A percentile compares a stretch with the other conserved stretches of the same genome.
Conservation (phyloP, 2,888 invertebrate genomes). For the Chelonus formosanus region DNA sequence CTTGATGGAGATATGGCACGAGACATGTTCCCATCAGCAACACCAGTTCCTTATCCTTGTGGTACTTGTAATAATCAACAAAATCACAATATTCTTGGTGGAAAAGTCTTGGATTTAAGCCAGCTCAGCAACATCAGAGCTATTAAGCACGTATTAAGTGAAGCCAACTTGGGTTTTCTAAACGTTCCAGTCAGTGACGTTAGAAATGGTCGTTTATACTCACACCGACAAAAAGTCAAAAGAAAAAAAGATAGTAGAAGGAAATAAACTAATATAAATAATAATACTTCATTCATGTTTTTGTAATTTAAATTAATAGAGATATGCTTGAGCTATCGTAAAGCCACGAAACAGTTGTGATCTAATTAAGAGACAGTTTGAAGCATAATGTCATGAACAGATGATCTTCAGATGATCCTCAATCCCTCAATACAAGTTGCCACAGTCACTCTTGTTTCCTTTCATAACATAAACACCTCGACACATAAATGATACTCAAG, state of each 20-base stretch:
- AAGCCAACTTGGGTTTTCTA: constrained; percentile 53
- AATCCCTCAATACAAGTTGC: too few relatives aligned
- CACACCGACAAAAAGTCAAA: constrained; percentile 36
- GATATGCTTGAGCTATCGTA: constrained; percentile 32
- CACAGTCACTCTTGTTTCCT: too few relatives aligned
- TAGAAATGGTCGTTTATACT: constrained; percentile 22
- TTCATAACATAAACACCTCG: too few relatives aligned
- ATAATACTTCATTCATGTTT: background rate
- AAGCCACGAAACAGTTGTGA: constrained; percentile 6
- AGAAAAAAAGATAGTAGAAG: constrained; percentile 30
- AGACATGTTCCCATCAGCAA: constrained; percentile 71
- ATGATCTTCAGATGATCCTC: background rate
- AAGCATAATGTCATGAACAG: too few relatives aligned
- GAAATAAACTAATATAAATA: background rate
- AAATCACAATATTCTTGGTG: constrained; percentile 36
- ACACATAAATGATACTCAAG: background rate
- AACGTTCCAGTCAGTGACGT: constrained; percentile 49
- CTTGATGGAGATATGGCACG: constrained; percentile 61
- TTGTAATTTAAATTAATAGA: background rate
- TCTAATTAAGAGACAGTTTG: too few relatives aligned
- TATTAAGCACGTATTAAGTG: constrained; percentile 47
- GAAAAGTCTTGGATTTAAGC: constrained; percentile 45
- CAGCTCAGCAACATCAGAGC: constrained; percentile 49
- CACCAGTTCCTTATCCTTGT: constrained; percentile 72
- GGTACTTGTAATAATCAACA: constrained; percentile 67